A percentile compares a stretch with the other conserved stretches of the same genome.
These are phyloP conservation scores for Alentia gelatinosa DNA, from an alignment of 2,888 invertebrate genomes.

Conservation along the genomic window DNA sequence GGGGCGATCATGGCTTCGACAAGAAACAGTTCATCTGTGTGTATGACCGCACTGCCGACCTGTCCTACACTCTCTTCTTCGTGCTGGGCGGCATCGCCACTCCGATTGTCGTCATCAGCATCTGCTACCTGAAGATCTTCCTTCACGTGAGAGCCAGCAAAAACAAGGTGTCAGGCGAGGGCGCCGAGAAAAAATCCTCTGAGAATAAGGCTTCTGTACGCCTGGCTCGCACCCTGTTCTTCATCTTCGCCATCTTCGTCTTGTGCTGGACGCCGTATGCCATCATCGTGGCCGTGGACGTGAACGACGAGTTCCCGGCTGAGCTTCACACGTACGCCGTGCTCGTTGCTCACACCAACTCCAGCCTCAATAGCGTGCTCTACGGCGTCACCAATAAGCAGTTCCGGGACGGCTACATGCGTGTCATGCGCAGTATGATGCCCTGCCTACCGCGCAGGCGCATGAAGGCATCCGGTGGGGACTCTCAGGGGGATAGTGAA, in stretches of 20 bases:
- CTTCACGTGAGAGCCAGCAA: conserved; percentile 56
- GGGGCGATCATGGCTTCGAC: conserved; percentile 48
- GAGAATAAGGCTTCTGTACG: conserved; percentile 22
- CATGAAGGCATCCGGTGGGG: neutral
- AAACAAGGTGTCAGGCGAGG: neutral
- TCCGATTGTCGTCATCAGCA: conserved; percentile 60
- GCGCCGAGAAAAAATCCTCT: neutral
- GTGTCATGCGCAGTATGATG: conserved; percentile 27
- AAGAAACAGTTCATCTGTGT: conserved; percentile 59
- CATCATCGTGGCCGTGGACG: conserved; percentile 67
- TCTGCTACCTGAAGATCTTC: conserved; percentile 64
- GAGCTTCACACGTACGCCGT: conserved; percentile 66
- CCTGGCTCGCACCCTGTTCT: conserved; percentile 68
- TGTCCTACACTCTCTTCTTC: conserved; percentile 66
- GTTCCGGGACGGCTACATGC: conserved; percentile 56
- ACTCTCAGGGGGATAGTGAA: neutral
- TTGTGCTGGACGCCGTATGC: conserved; percentile 73
- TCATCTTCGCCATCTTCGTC: conserved; percentile 70
- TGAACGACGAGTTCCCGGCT: conserved; percentile 65
- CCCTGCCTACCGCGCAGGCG: neutral
- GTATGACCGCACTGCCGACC: conserved; percentile 63
- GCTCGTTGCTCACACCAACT: conserved; percentile 57
- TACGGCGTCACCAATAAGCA: conserved; percentile 61
- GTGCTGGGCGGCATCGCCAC: conserved; percentile 59
- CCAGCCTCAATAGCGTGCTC: conserved; percentile 59